A percentile compares a stretch with the other conserved stretches of the same genome.
Conservation (phyloP, 2,113 vertebrate species). For the Scatophagus argus region DNA sequence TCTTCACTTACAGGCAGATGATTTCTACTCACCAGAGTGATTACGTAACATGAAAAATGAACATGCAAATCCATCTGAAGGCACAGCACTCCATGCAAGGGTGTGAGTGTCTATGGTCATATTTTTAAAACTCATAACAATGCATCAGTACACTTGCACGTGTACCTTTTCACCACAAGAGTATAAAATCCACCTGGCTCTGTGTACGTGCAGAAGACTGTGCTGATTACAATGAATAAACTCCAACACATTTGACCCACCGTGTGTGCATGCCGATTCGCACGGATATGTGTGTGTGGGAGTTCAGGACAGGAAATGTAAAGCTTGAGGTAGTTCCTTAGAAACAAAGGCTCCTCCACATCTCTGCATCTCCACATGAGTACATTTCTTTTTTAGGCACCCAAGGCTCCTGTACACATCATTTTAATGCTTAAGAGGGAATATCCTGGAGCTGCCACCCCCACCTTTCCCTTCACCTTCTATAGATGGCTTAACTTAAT, state of each 20-base stretch:
- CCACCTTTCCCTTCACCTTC: slow-evolving; percentile 53
- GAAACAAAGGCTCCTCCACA: slow-evolving; percentile 77
- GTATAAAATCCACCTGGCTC: slow-evolving; percentile 37
- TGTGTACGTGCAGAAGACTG: slow-evolving; percentile 59
- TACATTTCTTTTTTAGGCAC: slow-evolving; percentile 75
- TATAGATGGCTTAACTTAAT: slow-evolving; percentile 34
- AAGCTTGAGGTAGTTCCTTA: slow-evolving; percentile 76
- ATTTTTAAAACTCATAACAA: slow-evolving; percentile 18
- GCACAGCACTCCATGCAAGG: background rate
- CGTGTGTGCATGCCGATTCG: slow-evolving; percentile 59
- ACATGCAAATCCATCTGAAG: background rate
- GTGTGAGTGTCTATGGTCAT: background rate
- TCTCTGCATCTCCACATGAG: slow-evolving; percentile 51
- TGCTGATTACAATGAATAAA: slow-evolving; percentile 52
- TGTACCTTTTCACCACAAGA: slow-evolving; percentile 33
- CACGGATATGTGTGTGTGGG: slow-evolving; percentile 66
- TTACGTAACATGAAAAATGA: slow-evolving; percentile 14
- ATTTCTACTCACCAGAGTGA: background rate
- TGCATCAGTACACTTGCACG: background rate
- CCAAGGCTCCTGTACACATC: slow-evolving; percentile 62
- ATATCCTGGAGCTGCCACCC: slow-evolving; percentile 71
- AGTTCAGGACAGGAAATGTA: slow-evolving; percentile 77
- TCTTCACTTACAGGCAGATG: background rate
- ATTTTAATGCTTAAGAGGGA: slow-evolving; percentile 63
- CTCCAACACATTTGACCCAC: slow-evolving; percentile 45